Conservation (phyloP, 2,113 vertebrate species). For the Stercorarius parasiticus region DNA sequence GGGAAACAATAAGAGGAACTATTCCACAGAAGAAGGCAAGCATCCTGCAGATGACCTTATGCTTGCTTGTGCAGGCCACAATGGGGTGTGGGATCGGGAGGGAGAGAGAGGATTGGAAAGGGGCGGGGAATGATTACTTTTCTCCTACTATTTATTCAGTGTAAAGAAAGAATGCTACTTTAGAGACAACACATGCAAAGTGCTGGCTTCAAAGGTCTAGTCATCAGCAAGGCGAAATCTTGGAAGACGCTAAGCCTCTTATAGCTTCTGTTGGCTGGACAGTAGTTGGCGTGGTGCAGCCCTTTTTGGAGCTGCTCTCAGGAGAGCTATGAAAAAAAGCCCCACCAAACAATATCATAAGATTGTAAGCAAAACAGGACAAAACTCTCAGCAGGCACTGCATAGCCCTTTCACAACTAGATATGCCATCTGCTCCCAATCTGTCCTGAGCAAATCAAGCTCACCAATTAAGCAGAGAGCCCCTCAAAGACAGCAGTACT, state of each 20-base stretch:
- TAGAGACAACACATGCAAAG: background rate
- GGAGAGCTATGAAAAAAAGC: background rate
- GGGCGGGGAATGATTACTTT: background rate
- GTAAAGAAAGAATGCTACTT: background rate
- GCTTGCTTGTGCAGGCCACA: background rate
- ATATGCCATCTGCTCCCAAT: background rate
- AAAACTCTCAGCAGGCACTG: background rate
- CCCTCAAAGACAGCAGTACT: background rate
- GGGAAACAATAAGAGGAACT: background rate
- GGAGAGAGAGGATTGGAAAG: background rate
- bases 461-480: background rate
- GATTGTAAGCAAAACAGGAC: background rate
- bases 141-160: background rate
- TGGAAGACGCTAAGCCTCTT: background rate
- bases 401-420: background rate
- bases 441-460: background rate
- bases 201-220: background rate
- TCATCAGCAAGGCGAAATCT: background rate
- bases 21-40: background rate
- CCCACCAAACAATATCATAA: background rate
- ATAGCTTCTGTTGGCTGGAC: background rate
- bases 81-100: background rate
- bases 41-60: background rate
- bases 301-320: background rate
- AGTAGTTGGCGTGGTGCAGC: background rate